Evolutionary conservation across 1,140 invertebrate species (phyloP).

Genomic region (Drosophila pachea): DNA sequence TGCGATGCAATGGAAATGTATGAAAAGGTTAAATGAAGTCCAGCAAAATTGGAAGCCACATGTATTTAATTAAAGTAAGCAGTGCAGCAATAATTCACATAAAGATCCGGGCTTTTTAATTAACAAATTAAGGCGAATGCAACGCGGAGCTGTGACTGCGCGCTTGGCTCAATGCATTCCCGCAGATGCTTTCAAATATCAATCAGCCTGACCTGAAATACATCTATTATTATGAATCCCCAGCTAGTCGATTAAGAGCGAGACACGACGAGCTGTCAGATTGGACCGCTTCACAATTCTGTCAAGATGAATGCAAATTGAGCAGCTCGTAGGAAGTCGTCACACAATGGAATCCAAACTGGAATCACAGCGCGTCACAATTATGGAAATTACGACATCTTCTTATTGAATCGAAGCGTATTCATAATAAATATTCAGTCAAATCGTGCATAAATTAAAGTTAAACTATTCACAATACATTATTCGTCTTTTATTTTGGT

Average conservation of each 20-base stretch:
- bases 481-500: too few relatives aligned
- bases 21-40: conserved; percentile 8
- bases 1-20: conserved; percentile 4
- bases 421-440: background rate
- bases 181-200: too few relatives aligned
- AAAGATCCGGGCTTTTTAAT: background rate
- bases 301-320: conserved; percentile 25
- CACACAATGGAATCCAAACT: too few relatives aligned
- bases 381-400: too few relatives aligned
- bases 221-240: too few relatives aligned
- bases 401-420: background rate
- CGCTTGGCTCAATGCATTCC: too few relatives aligned
- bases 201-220: too few relatives aligned
- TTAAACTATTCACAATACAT: too few relatives aligned
- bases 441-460: too few relatives aligned
- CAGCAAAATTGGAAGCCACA: conserved; percentile 6
- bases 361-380: too few relatives aligned
- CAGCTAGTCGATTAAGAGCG: background rate
- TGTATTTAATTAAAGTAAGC: conserved; percentile 45
- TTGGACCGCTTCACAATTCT: background rate
- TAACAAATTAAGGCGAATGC: background rate
- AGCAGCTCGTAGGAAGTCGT: too few relatives aligned
- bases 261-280: background rate
- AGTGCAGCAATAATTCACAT: conserved; percentile 2
- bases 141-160: too few relatives aligned